Percentiles rank a stretch among this genome's conserved stretches.
These are phyloP conservation scores for Aeoliscus strigatus DNA, from an alignment of 2,797 vertebrate genomes.

Conservation along the genomic window DNA sequence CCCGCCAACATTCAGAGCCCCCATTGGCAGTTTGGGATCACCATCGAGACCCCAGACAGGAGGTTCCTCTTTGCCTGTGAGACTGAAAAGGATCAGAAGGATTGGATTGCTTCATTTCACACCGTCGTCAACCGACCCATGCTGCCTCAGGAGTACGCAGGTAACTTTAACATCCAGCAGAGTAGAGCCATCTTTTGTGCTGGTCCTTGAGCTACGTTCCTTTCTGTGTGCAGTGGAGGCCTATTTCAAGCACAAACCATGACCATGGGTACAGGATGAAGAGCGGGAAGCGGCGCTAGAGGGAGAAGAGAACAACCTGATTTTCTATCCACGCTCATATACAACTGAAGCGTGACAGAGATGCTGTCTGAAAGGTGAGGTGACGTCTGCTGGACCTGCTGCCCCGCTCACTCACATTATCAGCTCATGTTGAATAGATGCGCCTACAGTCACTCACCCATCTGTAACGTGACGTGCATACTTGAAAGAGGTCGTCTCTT, in stretches of 20 bases:
- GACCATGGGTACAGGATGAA: conserved; percentile 23
- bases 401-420: no score
- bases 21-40: conserved; percentile 90
- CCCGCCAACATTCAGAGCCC: conserved; percentile 80
- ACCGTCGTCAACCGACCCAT: conserved; percentile 85
- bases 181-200: not conserved
- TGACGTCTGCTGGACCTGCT: no score
- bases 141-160: conserved; percentile 94
- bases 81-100: conserved; percentile 80
- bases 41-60: conserved; percentile 89
- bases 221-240: conserved; percentile 84
- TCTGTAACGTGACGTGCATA: conserved; percentile 22
- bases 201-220: not conserved
- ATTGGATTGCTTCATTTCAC: conserved; percentile 86
- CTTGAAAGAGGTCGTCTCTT: conserved; percentile 20
- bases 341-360: conserved; percentile 6
- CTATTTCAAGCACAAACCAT: conserved; percentile 96
- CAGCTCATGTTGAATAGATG: no score
- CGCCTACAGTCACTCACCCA: conserved; percentile 19
- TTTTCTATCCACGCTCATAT: not conserved
- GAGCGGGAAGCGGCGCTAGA: conserved; percentile 1
- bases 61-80: conserved; percentile 91
- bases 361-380: no score
- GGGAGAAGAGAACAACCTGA: conserved; percentile 3
- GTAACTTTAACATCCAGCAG: conserved; percentile 52